Base-by-base conservation (phyloP, 2,797 vertebrate genomes). In the Sparus aurata region DNA sequence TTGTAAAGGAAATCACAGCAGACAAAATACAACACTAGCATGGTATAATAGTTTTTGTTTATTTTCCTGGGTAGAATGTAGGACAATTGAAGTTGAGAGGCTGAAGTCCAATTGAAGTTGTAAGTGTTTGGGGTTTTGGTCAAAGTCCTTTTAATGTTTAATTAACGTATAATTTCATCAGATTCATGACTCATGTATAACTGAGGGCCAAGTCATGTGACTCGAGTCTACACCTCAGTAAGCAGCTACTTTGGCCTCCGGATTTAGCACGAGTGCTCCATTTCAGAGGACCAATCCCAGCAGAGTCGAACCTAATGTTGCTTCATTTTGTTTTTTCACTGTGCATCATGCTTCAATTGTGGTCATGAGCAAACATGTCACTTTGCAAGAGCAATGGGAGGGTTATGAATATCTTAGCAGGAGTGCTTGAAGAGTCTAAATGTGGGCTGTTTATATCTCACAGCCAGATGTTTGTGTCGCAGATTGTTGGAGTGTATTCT, bases 381-480 rank as follows among this genome's bases (percentile, higher is more conserved):
- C 41, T 73, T 47, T 52, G 45, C 71, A n/a, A 45, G 38, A 82
- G 72, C 50, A 73, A n/a, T 65, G 45, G 34, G 64, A 73, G 55
- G 72, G 50, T 68, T 64, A 59, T 80, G 49, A 80, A 65, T 79
- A 62, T 77, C 57, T 87, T 73, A 84, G 49, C 57, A 71, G 66
- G 55, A 52, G 61, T 57, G 49, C 41, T 25, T 75, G 30, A 65
- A 54, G 50, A 76, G 57, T 62, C n/a, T 50, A 81, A 67, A 81
- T 73, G 65, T 85, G 72, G 75, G 62, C 82, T 82, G 49, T 80
- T 76, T 58, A 17, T 34, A 15, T 50, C 54, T 46, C 43, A 58
- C 69, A 69, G 67, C 75, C 83, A 88, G 75, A 90, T 84, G 74
- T 83, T 79, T 74, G 53, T 59, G 60, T 55, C 30, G 77, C 46